A percentile compares a stretch with the other conserved stretches of the same genome.
Evolutionary conservation across 2,888 invertebrate species (phyloP).

Genomic region (Venusia cambrica): DNA sequence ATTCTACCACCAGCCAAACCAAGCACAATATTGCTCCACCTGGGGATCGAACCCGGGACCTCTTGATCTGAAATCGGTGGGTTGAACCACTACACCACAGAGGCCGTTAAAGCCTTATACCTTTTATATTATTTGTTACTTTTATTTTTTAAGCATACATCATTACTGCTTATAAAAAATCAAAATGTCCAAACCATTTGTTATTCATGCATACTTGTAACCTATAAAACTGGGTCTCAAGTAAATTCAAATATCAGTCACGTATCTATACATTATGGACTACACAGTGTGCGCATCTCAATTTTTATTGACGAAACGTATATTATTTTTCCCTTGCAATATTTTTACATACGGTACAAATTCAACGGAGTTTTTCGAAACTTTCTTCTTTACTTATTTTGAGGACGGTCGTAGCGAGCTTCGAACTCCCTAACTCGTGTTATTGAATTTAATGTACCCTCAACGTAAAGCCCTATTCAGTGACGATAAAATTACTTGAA

Average conservation of each 20-base stretch:
- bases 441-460: conserved; percentile 80
- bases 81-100: too few relatives aligned
- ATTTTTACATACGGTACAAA: conserved; percentile 66
- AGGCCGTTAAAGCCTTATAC: too few relatives aligned
- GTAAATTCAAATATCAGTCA: conserved; percentile 26
- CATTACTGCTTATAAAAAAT: too few relatives aligned
- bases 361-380: conserved; percentile 69
- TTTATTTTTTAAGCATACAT: too few relatives aligned
- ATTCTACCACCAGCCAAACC: too few relatives aligned
- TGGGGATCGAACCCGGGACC: too few relatives aligned
- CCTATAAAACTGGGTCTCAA: conserved; percentile 5
- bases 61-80: too few relatives aligned
- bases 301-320: conserved; percentile 38
- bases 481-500: conserved; percentile 65
- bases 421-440: conserved; percentile 77
- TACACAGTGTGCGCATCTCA: conserved; percentile 25
- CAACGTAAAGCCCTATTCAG: conserved; percentile 61
- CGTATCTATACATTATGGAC: conserved; percentile 20
- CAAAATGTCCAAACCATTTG: conserved; percentile 1
- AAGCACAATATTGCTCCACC: too few relatives aligned
- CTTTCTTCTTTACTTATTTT: conserved; percentile 77
- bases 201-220: too few relatives aligned
- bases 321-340: conserved; percentile 55
- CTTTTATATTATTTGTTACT: too few relatives aligned
- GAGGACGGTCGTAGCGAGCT: conserved; percentile 77